A percentile compares a stretch with the other conserved stretches of the same genome.
These are phyloP conservation scores for Cephonodes hylas DNA, from an alignment of 2,888 invertebrate species.

Conservation along the genomic window DNA sequence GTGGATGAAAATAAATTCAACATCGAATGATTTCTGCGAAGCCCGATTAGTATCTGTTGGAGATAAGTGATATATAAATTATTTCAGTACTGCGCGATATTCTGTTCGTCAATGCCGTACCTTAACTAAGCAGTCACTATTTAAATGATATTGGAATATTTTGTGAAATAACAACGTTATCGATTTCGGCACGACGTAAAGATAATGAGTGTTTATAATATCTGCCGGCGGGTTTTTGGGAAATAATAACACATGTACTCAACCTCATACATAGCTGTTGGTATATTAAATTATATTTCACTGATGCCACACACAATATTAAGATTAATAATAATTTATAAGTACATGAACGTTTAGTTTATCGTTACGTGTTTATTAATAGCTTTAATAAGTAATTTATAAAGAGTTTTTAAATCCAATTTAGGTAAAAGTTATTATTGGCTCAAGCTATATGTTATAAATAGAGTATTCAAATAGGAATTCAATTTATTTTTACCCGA, in stretches of 20 bases:
- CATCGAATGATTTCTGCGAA: background rate
- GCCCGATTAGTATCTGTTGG: background rate
- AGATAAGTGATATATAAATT: background rate
- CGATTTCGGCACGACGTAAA: slow-evolving; percentile 6
- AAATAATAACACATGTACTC: slow-evolving; percentile 8
- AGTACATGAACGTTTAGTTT: too few species aligned
- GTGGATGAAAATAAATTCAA: background rate
- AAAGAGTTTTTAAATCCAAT: too few species aligned
- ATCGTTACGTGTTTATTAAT: too few species aligned
- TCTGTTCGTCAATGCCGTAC: background rate
- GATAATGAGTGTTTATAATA: slow-evolving; percentile 16
- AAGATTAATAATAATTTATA: background rate
- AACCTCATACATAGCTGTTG: background rate
- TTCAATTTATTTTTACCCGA: background rate
- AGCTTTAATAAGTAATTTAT: too few species aligned
- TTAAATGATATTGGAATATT: background rate
- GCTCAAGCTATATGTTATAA: too few species aligned
- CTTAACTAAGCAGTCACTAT: background rate
- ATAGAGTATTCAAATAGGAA: background rate
- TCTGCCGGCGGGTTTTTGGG: slow-evolving; percentile 5
- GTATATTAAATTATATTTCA: background rate
- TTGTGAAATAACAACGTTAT: slow-evolving; percentile 8
- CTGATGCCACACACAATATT: background rate
- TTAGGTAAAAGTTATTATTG: too few species aligned
- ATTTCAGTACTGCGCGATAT: background rate